A percentile compares a stretch with the other conserved stretches of the same genome.
These are phyloP conservation scores for Aporophyla lueneburgensis DNA, from an alignment of 2,888 invertebrate species.

Conservation along the genomic window DNA sequence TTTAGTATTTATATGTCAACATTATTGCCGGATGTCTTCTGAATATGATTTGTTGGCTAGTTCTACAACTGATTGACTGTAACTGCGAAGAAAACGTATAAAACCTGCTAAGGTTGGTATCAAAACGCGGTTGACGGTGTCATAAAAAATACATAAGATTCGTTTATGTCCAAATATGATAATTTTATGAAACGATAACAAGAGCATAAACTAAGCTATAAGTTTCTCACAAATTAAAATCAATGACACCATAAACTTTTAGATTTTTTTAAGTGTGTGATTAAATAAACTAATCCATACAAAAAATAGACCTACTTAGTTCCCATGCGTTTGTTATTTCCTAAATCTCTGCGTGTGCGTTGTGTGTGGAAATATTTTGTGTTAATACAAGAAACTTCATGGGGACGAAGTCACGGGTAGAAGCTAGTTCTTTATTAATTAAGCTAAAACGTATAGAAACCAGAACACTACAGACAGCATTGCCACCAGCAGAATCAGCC, in stretches of 20 bases:
- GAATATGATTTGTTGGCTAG: constrained; percentile 29
- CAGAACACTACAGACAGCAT: too few species aligned
- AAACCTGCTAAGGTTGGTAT: neutral
- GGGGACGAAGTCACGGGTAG: too few species aligned
- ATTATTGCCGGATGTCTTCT: constrained; percentile 31
- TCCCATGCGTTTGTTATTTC: neutral
- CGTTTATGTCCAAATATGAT: constrained; percentile 22
- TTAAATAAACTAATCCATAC: neutral
- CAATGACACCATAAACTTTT: constrained; percentile 9
- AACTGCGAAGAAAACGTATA: constrained; percentile 26
- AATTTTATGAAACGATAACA: constrained; percentile 31
- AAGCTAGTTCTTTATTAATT: too few species aligned
- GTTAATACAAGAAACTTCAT: too few species aligned
- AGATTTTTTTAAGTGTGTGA: neutral
- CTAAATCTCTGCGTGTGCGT: too few species aligned
- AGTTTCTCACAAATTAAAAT: constrained; percentile 14
- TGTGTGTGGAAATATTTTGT: too few species aligned
- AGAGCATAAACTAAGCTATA: constrained; percentile 1
- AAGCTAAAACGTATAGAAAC: too few species aligned
- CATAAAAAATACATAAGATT: constrained; percentile 28
- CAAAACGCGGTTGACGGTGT: constrained; percentile 1
- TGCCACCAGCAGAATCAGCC: too few species aligned
- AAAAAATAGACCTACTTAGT: neutral
- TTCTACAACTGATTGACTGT: constrained; percentile 30
- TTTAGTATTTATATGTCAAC: constrained; percentile 26